Evolutionary conservation across 2,797 vertebrate species (phyloP), one percentile per base, ranked within the genome.

Genomic region (Alcedo quadribrachys): DNA sequence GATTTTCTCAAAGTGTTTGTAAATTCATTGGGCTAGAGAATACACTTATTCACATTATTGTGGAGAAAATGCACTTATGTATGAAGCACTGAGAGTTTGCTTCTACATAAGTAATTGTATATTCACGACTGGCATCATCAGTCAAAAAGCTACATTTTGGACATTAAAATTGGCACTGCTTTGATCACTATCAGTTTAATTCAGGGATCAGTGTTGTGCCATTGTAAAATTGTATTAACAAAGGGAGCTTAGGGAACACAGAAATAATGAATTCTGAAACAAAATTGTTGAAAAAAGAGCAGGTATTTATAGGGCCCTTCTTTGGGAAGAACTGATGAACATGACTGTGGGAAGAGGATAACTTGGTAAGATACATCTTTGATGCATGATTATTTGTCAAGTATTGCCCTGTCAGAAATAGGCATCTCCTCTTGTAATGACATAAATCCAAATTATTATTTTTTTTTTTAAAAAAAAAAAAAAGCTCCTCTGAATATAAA

Each of bases 141-240:
- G 32, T 79, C 48, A 54, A 95, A 94, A 48, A 89, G 79, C 73
- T 68, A 32, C 19, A 18, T 69, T 69, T 66, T 42, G 67, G 45
- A 57, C 83, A 93, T 73, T 85, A 93, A 92, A 95, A 80, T 55
- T 53, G 25, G 42, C 91, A 89, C 84, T 87, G 75, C 75, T 93
- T 12, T 12, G 42, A 60, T 91, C 18, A 9, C 45, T 94, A 79
- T 53, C 87, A 79, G 35, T 93, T 94, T 95, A 95, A 89, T 95
- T 94, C 81, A 92, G 86, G 90, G 51, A 92, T 95, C 88, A 84
- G 73, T 93, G 88, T 60, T 54, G 42, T 84, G 91, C 42, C 11
- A 4, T 85, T 90, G 46, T 57, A 88, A 75, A 90, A 93, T 62
- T 89, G 62, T 85, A 63, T 79, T 65, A 90, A 40, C 75, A 94